These are phyloP conservation scores for Alauda arvensis DNA, from an alignment of 2,797 vertebrate genomes.

Conservation along the genomic window DNA sequence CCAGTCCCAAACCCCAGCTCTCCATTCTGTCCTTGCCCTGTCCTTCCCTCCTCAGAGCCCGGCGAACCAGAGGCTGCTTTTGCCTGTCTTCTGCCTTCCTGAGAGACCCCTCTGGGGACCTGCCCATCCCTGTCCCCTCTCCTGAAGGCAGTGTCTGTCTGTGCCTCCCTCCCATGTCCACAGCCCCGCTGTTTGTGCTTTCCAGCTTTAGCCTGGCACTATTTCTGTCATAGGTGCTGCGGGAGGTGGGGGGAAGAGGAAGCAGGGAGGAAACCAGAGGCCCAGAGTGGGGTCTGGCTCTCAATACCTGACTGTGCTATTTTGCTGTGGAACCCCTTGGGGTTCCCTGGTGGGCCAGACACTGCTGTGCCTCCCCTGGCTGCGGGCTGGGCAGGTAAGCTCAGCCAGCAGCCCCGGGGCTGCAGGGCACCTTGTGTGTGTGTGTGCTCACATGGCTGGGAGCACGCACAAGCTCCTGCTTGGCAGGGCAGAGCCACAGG, in stretches of 20 bases:
- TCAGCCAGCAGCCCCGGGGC: fast-evolving
- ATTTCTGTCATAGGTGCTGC: constrained; percentile 37
- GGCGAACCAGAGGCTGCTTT: background rate
- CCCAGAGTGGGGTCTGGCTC: background rate
- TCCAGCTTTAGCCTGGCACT: constrained; percentile 44
- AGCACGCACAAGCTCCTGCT: background rate
- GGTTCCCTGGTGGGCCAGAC: background rate
- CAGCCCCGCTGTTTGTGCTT: constrained; percentile 33
- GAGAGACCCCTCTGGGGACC: constrained; percentile 18
- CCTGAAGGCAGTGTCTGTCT: constrained; percentile 2
- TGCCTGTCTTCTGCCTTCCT: background rate
- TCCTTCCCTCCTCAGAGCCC: background rate
- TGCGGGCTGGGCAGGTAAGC: background rate
- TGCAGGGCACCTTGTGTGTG: background rate
- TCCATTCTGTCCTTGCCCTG: background rate
- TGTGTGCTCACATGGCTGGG: fast-evolving
- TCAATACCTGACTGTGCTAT: background rate
- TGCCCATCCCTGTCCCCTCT: background rate
- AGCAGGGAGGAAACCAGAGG: constrained; percentile 30
- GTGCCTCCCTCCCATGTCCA: background rate
- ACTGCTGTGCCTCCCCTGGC: background rate
- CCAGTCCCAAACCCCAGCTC: background rate
- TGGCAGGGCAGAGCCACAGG: fast-evolving
- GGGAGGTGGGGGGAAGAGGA: background rate
- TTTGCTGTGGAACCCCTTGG: background rate